Evolutionary conservation across 1,140 invertebrate species (phyloP).

Genomic region (Trichoplusia ni): DNA sequence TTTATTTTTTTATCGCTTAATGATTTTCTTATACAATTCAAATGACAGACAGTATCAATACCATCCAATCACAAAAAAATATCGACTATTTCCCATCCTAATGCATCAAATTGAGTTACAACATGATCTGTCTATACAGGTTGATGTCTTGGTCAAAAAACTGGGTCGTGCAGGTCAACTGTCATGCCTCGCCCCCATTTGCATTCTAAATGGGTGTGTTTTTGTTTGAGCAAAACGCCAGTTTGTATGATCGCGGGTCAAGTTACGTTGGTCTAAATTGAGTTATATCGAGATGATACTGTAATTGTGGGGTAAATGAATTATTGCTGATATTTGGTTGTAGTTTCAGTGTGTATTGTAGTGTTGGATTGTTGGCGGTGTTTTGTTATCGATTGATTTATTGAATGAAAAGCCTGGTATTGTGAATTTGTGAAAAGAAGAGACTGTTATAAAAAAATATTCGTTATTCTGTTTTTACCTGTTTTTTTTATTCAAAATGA

Average conservation of each 20-base stretch:
- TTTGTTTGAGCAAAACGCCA: conserved; percentile 8
- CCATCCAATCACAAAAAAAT: too few relatives aligned
- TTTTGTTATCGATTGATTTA: too few relatives aligned
- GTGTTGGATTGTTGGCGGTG: too few relatives aligned
- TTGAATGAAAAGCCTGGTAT: too few relatives aligned
- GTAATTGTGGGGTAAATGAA: background rate
- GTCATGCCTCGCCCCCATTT: conserved; percentile 5
- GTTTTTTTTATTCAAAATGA: too few relatives aligned
- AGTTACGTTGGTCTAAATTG: background rate
- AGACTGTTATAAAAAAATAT: too few relatives aligned
- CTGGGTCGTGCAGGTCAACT: conserved; percentile 8
- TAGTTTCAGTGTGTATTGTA: background rate
- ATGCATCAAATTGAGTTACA: background rate
- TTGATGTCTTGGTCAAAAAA: conserved; percentile 9
- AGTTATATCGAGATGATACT: background rate
- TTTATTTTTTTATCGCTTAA: too few relatives aligned
- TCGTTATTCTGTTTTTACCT: too few relatives aligned
- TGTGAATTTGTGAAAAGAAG: too few relatives aligned
- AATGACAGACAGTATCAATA: too few relatives aligned
- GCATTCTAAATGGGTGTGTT: conserved; percentile 28
- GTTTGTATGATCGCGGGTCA: background rate
- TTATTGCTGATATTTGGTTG: background rate
- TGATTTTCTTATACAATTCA: too few relatives aligned
- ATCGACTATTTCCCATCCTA: too few relatives aligned
- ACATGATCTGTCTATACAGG: conserved; percentile 3